Percentiles rank a stretch among this genome's conserved stretches.
phyloP scores from a whole-genome alignment of 1,140 invertebrate species.

The Drosophila kepulauana region DNA sequence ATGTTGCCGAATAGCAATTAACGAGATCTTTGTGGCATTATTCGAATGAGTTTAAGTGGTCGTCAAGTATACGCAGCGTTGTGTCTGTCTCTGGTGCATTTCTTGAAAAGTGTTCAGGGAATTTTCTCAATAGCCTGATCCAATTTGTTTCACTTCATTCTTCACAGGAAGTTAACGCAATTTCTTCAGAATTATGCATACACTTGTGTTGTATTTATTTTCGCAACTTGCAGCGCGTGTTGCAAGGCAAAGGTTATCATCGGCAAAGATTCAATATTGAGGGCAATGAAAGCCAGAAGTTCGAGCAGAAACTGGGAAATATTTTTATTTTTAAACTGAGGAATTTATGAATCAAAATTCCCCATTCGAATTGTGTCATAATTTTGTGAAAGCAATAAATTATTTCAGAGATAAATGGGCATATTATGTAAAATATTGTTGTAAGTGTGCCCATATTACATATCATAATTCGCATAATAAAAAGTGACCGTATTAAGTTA shows the following conservation, averaged over 20 bases:
- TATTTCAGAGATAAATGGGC: too few relatives aligned
- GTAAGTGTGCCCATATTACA: too few relatives aligned
- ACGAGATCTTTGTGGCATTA: constrained; percentile 58
- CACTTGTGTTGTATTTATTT: constrained; percentile 5
- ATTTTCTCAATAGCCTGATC: constrained; percentile 45
- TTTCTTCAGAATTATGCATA: constrained; percentile 5
- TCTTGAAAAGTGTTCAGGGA: constrained; percentile 42
- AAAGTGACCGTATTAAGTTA: too few relatives aligned
- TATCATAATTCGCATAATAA: too few relatives aligned
- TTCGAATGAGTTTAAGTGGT: constrained; percentile 59
- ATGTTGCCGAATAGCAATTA: constrained; percentile 59
- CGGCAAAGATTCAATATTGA: neutral
- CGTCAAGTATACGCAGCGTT: constrained; percentile 35
- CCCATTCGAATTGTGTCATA: too few relatives aligned
- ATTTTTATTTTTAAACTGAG: neutral
- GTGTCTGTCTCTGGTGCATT: constrained; percentile 19
- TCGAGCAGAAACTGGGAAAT: neutral
- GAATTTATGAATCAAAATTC: too few relatives aligned
- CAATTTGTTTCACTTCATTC: constrained; percentile 34
- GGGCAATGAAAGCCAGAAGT: constrained; percentile 9
- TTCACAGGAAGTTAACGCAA: constrained; percentile 22
- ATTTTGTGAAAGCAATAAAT: too few relatives aligned
- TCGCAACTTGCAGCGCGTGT: neutral
- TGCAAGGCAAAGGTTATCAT: constrained; percentile 4
- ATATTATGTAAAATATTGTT: too few relatives aligned